These are phyloP conservation scores for Altica lythri DNA, from an alignment of 2,888 invertebrate species.

Conservation along the genomic window DNA sequence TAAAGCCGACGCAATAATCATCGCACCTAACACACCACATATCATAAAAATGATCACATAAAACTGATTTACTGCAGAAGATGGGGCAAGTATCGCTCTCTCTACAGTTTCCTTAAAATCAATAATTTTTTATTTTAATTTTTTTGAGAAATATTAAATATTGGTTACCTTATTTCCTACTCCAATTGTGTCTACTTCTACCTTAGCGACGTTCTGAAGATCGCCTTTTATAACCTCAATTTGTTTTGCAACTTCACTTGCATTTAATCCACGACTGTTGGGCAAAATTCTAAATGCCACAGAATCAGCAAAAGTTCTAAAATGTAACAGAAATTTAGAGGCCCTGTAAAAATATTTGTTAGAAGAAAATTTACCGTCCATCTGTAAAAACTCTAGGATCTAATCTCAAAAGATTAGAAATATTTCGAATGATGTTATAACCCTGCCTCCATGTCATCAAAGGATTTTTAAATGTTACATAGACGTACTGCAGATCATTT, in stretches of 20 bases:
- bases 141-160: neutral
- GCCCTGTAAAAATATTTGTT: neutral
- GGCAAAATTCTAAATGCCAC: constrained; percentile 76
- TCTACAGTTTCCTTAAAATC: constrained; percentile 60
- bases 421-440: constrained; percentile 69
- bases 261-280: constrained; percentile 68
- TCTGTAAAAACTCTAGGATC: constrained; percentile 67
- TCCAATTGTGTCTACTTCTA: constrained; percentile 73
- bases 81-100: constrained; percentile 53
- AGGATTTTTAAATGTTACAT: constrained; percentile 76
- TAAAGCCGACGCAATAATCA: constrained; percentile 67
- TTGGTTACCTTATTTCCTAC: constrained; percentile 78
- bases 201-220: constrained; percentile 68
- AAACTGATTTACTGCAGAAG: constrained; percentile 52
- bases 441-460: constrained; percentile 75
- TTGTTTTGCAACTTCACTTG: constrained; percentile 67
- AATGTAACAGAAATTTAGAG: constrained; percentile 49
- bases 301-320: constrained; percentile 74
- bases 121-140: constrained; percentile 2
- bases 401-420: constrained; percentile 72
- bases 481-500: constrained; percentile 72
- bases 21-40: constrained; percentile 68
- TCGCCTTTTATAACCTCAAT: constrained; percentile 70
- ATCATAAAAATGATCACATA: constrained; percentile 60
- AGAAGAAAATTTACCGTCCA: constrained; percentile 65